These are phyloP conservation scores for Chrysocyon brachyurus DNA, from an alignment of 2,797 vertebrate genomes.

Conservation along the genomic window DNA sequence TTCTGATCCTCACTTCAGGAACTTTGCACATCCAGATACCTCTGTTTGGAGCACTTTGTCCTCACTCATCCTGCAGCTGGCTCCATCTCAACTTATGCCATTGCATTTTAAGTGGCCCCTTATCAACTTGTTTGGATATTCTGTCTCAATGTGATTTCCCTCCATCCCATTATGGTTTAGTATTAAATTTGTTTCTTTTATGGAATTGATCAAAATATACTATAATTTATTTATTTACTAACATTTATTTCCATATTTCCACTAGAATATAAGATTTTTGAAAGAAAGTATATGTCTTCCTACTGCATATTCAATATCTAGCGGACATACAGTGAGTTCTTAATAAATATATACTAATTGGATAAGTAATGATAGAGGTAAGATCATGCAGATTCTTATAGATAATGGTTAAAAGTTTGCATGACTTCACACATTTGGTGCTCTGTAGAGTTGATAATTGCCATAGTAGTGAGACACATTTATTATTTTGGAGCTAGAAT, in stretches of 20 bases:
- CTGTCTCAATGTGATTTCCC: background rate
- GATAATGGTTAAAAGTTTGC: background rate
- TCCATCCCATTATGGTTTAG: background rate
- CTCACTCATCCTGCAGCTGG: background rate
- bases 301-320: background rate
- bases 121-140: background rate
- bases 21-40: background rate
- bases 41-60: background rate
- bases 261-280: background rate
- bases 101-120: background rate
- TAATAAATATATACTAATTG: background rate
- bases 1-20: background rate
- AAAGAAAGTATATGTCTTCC: background rate
- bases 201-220: background rate
- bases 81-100: background rate
- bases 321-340: background rate
- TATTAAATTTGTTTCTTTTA: background rate
- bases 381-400: background rate
- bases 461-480: background rate
- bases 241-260: background rate
- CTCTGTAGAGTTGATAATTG: background rate
- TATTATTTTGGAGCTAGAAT: background rate
- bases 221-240: slow-evolving; percentile 16
- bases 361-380: background rate
- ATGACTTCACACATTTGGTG: background rate